Percentiles rank a stretch among this genome's conserved stretches.
Evolutionary conservation across 1,140 invertebrate genomes (phyloP).

Genomic region (Drosophila pandora): DNA sequence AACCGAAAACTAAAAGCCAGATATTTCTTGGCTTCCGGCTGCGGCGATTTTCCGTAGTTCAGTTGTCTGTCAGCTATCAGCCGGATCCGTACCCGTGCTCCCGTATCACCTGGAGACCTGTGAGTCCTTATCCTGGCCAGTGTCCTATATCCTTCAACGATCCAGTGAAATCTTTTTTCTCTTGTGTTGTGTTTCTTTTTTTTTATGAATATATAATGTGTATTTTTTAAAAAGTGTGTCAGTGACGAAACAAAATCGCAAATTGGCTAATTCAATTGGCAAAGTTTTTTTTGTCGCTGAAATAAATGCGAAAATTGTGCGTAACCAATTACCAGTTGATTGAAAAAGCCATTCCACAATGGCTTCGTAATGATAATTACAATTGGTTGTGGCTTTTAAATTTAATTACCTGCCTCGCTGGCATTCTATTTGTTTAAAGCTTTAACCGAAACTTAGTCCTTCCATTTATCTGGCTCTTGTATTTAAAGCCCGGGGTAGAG

Average conservation of each 20-base stretch:
- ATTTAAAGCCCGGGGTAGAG: neutral
- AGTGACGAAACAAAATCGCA: slow-evolving; percentile 20
- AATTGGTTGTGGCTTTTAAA: neutral
- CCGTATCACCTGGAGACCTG: neutral
- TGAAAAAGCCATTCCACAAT: neutral
- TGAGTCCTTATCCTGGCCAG: neutral
- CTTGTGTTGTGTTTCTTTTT: neutral
- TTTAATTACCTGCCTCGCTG: neutral
- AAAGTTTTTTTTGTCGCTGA: slow-evolving; percentile 13
- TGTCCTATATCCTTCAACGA: slow-evolving; percentile 12
- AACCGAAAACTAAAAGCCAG: neutral
- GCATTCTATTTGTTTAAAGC: too few relatives aligned
- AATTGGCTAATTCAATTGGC: slow-evolving; percentile 34
- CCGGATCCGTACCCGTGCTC: slow-evolving; percentile 15
- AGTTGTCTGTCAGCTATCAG: slow-evolving; percentile 42
- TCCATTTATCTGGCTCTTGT: neutral
- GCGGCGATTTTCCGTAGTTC: slow-evolving; percentile 28
- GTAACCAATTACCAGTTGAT: slow-evolving; percentile 1
- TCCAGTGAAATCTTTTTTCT: slow-evolving; percentile 23
- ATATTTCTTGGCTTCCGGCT: slow-evolving; percentile 51
- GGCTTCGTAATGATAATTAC: slow-evolving; percentile 1
- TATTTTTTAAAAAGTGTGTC: slow-evolving; percentile 17
- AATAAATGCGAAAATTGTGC: slow-evolving; percentile 10
- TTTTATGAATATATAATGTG: neutral
- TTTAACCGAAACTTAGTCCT: too few relatives aligned